phyloP scores from a whole-genome alignment of 2,888 invertebrate genomes.

The Pyrocoelia pectoralis region DNA sequence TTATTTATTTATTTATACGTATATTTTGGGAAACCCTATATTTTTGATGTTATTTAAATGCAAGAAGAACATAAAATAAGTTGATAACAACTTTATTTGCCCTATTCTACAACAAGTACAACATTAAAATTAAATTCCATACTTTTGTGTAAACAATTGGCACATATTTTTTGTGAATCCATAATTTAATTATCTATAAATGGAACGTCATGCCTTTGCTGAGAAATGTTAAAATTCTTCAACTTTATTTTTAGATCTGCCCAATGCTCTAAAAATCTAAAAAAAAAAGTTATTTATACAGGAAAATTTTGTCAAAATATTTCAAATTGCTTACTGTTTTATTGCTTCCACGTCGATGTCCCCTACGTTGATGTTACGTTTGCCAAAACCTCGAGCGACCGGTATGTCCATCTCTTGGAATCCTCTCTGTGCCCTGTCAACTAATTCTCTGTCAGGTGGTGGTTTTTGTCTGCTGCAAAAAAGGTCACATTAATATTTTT shows the following conservation, averaged over 20 bases:
- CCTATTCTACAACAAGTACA: conserved; percentile 3
- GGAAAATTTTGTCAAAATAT: not conserved
- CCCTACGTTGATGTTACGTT: conserved; percentile 62
- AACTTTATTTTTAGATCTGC: not conserved
- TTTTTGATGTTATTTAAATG: no score
- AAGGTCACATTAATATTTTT: no score
- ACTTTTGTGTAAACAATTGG: not conserved
- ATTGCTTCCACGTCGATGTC: conserved; percentile 55
- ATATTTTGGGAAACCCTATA: no score
- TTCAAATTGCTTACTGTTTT: conserved; percentile 40
- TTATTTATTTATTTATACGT: no score
- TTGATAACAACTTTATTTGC: conserved; percentile 14
- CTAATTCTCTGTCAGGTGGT: conserved; percentile 25
- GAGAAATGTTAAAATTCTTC: not conserved
- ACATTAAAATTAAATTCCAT: not conserved
- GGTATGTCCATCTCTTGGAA: conserved; percentile 70
- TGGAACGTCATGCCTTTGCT: not conserved
- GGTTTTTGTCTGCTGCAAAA: conserved; percentile 19
- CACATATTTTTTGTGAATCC: not conserved
- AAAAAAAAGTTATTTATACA: not conserved
- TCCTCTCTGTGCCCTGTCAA: conserved; percentile 54
- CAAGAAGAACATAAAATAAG: not conserved
- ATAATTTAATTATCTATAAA: not conserved
- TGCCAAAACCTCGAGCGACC: conserved; percentile 72
- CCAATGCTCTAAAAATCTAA: conserved; percentile 1